A percentile compares a stretch with the other conserved stretches of the same genome.
Conservation (phyloP, 1,140 invertebrate genomes). For the Reticulitermes speratus region DNA sequence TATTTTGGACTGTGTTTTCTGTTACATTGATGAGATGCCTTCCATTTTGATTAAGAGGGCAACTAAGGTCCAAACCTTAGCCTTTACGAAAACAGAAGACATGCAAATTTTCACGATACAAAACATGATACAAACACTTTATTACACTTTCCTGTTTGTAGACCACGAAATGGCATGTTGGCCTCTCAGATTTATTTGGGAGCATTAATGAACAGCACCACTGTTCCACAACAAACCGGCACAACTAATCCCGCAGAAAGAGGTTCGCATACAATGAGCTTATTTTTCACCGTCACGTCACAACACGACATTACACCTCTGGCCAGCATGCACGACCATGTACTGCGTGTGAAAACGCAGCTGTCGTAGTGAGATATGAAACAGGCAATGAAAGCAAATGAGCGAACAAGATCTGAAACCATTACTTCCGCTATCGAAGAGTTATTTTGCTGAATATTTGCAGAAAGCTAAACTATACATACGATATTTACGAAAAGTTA, state of each 20-base stretch:
- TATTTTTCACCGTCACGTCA: neutral
- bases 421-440: neutral
- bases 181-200: neutral
- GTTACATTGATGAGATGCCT: too few relatives aligned
- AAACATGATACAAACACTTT: too few relatives aligned
- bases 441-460: too few relatives aligned
- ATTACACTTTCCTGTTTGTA: too few relatives aligned
- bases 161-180: neutral
- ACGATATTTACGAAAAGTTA: too few relatives aligned
- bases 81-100: too few relatives aligned
- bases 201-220: neutral
- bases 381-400: neutral
- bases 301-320: neutral
- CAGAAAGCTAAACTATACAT: too few relatives aligned
- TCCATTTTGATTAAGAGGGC: too few relatives aligned
- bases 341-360: neutral
- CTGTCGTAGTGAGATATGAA: neutral
- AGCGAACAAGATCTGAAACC: neutral
- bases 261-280: neutral
- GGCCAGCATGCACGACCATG: neutral
- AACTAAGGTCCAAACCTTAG: too few relatives aligned
- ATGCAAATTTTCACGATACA: too few relatives aligned
- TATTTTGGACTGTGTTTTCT: too few relatives aligned
- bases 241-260: neutral
- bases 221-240: neutral